These are phyloP conservation scores for Oopsacas minuta DNA, from an alignment of 37 sponge, comb jelly and placozoan species.

Conservation along the genomic window DNA sequence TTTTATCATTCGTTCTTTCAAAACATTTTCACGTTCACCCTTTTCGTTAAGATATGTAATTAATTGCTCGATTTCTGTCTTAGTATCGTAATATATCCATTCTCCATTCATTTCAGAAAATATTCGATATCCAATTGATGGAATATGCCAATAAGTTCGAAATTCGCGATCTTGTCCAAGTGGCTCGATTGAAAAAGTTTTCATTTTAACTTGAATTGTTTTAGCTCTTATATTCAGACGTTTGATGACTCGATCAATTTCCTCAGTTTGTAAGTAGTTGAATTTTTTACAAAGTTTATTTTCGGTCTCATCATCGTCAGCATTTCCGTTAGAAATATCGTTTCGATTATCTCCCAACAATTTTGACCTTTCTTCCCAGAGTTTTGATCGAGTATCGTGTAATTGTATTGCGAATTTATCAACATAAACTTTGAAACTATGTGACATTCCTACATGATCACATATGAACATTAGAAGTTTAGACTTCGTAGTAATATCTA, in stretches of 20 bases:
- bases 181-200: not conserved
- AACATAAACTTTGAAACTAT: not conserved
- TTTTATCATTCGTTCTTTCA: not conserved
- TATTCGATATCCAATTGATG: not conserved
- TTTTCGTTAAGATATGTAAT: not conserved
- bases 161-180: not conserved
- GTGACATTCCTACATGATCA: not conserved
- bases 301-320: not conserved
- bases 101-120: not conserved
- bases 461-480: not conserved
- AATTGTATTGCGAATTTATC: not conserved
- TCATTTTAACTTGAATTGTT: not conserved
- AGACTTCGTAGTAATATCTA: not conserved
- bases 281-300: not conserved
- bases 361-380: not conserved
- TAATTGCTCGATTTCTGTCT: not conserved
- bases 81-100: not conserved
- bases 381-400: not conserved
- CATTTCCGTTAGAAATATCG: not conserved
- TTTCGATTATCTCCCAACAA: not conserved
- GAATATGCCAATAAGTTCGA: not conserved
- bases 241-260: not conserved
- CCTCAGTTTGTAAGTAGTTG: not conserved
- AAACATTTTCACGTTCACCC: not conserved
- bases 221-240: not conserved